Evolutionary conservation across 2,888 invertebrate genomes (phyloP).

Genomic region (Allophyes oxyacanthae): DNA sequence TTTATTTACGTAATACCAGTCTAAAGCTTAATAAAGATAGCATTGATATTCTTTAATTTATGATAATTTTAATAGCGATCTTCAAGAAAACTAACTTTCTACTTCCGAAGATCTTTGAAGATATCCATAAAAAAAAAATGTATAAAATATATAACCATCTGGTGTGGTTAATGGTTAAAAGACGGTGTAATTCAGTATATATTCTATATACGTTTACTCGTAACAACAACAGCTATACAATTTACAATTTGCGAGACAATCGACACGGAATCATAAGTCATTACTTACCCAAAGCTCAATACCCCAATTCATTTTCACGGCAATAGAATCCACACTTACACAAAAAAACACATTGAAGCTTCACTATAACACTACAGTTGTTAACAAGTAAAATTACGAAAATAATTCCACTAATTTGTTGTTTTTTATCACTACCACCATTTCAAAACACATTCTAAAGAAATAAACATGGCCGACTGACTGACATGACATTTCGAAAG

Average conservation of each 20-base stretch:
- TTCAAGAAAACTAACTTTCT: constrained; percentile 38
- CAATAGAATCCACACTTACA: constrained; percentile 81
- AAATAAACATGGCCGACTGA: constrained; percentile 89
- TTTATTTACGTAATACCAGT: not conserved
- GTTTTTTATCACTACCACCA: constrained; percentile 84
- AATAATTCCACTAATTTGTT: constrained; percentile 74
- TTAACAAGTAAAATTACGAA: constrained; percentile 65
- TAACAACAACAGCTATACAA: constrained; percentile 52
- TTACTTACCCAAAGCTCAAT: constrained; percentile 91
- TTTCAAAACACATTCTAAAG: constrained; percentile 83
- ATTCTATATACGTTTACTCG: constrained; percentile 23
- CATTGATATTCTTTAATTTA: not conserved
- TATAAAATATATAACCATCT: not conserved
- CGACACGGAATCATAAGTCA: constrained; percentile 57
- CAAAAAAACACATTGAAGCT: constrained; percentile 84
- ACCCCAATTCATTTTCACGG: constrained; percentile 91
- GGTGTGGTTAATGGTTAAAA: constrained; percentile 6
- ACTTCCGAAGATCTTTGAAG: constrained; percentile 15
- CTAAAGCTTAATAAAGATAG: not conserved
- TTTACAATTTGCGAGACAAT: constrained; percentile 53
- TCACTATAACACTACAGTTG: constrained; percentile 76
- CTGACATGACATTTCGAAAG: constrained; percentile 72
- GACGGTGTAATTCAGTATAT: constrained; percentile 4
- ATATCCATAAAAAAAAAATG: not conserved
- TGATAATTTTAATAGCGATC: constrained; percentile 16